These are phyloP conservation scores for Pegea sp. DNA, from an alignment of 23 tunicate genomes.

Conservation along the genomic window DNA sequence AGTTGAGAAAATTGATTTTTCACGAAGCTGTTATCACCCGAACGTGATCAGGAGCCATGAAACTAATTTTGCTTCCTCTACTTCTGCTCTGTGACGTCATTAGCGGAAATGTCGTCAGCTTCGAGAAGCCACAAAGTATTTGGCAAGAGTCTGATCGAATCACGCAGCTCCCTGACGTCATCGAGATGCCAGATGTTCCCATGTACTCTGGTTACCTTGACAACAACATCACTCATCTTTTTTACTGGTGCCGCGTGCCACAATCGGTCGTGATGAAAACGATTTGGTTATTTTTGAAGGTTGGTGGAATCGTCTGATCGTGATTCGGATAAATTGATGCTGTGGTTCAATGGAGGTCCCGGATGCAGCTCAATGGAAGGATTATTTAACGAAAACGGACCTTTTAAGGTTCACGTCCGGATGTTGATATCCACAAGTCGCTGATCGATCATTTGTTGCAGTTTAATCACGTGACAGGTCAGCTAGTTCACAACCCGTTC, in stretches of 20 bases:
- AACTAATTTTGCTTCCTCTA: too few species aligned
- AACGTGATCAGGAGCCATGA: too few species aligned
- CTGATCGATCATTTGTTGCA: too few species aligned
- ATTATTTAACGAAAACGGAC: slow-evolving; percentile 47
- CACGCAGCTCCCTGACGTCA: slow-evolving; percentile 16
- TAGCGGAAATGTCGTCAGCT: too few species aligned
- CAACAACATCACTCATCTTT: slow-evolving; percentile 2
- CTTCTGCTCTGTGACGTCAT: too few species aligned
- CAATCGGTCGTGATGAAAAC: too few species aligned
- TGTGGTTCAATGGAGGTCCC: slow-evolving; percentile 84
- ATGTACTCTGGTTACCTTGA: slow-evolving; percentile 64
- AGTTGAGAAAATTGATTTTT: too few species aligned
- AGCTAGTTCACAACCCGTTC: slow-evolving; percentile 13
- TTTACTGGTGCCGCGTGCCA: slow-evolving; percentile 51
- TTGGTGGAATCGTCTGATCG: slow-evolving; percentile 16
- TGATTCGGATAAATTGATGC: slow-evolving; percentile 14
- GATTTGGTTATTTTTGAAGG: too few species aligned
- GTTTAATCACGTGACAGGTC: slow-evolving; percentile 9
- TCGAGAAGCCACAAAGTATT: too few species aligned
- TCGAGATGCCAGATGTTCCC: slow-evolving; percentile 13
- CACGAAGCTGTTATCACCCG: too few species aligned
- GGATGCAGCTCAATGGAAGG: slow-evolving; percentile 85
- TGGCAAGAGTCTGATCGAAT: slow-evolving; percentile 23
- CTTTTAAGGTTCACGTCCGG: slow-evolving; percentile 36
- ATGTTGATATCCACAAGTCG: too few species aligned